phyloP scores from a whole-genome alignment of 2,797 vertebrate species.

The Chelon labrosus region DNA sequence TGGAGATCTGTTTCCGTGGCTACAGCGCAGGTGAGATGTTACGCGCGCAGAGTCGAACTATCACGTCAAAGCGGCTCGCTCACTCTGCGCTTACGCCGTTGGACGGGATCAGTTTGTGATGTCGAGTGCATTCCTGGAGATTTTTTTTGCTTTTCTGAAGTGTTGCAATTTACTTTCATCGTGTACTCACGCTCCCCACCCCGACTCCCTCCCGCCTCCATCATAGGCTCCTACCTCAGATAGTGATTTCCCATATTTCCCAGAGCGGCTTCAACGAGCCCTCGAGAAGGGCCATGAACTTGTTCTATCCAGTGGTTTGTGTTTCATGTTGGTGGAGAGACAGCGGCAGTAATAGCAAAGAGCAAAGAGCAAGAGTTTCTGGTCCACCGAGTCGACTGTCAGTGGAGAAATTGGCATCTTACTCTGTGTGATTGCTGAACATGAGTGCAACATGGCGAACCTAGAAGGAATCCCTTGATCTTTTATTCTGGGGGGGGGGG shows the following conservation, averaged over 20 bases:
- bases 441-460: slow-evolving; percentile 53
- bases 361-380: slow-evolving; percentile 57
- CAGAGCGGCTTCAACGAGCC: slow-evolving; percentile 49
- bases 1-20: slow-evolving; percentile 19
- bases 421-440: slow-evolving; percentile 61
- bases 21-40: slow-evolving; percentile 5
- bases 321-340: slow-evolving; percentile 57
- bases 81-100: slow-evolving; percentile 1
- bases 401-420: slow-evolving; percentile 54
- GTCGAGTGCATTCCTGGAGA: slow-evolving; percentile 31
- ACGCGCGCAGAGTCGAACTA: slow-evolving; percentile 15
- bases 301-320: slow-evolving; percentile 53
- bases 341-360: slow-evolving; percentile 58
- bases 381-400: slow-evolving; percentile 62
- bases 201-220: slow-evolving; percentile 18
- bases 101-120: slow-evolving; percentile 24
- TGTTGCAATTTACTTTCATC: slow-evolving; percentile 60
- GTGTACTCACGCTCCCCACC: slow-evolving; percentile 28
- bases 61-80: slow-evolving; percentile 17
- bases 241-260: slow-evolving; percentile 68
- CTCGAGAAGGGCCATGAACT: slow-evolving; percentile 59
- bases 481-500: too few relatives aligned
- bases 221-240: slow-evolving; percentile 50
- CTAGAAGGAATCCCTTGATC: slow-evolving; percentile 58
- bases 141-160: slow-evolving; percentile 9